Evolutionary conservation across 2,797 vertebrate genomes (phyloP).

Genomic region (Brachyrhaphis roseni): DNA sequence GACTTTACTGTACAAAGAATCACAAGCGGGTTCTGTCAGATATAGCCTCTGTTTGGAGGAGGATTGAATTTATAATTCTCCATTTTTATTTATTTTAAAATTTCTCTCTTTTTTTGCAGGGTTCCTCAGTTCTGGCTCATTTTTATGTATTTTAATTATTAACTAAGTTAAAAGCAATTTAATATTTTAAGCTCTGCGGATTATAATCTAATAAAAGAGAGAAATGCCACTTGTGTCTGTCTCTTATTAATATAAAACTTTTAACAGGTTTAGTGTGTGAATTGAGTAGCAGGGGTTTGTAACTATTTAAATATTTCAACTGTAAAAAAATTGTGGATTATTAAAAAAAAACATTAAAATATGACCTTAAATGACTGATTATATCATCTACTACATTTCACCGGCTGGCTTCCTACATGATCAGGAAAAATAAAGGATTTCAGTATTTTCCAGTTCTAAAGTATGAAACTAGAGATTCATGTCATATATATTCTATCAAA

Average conservation of each 20-base stretch:
- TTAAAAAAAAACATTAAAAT: not conserved
- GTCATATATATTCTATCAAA: too few relatives aligned
- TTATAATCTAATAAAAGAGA: constrained; percentile 88
- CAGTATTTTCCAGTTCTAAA: not conserved
- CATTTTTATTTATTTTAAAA: constrained; percentile 81
- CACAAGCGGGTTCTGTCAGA: constrained; percentile 75
- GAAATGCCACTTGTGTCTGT: constrained; percentile 70
- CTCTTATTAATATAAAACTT: constrained; percentile 18
- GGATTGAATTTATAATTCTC: constrained; percentile 77
- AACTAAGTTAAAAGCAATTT: constrained; percentile 89
- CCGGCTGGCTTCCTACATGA: not conserved
- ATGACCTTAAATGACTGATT: not conserved
- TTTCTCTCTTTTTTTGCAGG: constrained; percentile 80
- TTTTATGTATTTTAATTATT: constrained; percentile 89
- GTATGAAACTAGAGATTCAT: not conserved
- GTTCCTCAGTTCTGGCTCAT: constrained; percentile 86
- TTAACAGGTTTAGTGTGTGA: not conserved
- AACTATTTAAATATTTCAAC: not conserved
- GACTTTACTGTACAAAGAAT: constrained; percentile 79
- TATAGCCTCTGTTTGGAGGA: constrained; percentile 78
- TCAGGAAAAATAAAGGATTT: not conserved
- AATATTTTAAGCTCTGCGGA: constrained; percentile 87
- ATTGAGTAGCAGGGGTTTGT: not conserved
- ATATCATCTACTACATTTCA: not conserved
- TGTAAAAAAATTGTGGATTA: not conserved